Conservation (phyloP, 1,140 invertebrate genomes). For the Battus philenor region DNA sequence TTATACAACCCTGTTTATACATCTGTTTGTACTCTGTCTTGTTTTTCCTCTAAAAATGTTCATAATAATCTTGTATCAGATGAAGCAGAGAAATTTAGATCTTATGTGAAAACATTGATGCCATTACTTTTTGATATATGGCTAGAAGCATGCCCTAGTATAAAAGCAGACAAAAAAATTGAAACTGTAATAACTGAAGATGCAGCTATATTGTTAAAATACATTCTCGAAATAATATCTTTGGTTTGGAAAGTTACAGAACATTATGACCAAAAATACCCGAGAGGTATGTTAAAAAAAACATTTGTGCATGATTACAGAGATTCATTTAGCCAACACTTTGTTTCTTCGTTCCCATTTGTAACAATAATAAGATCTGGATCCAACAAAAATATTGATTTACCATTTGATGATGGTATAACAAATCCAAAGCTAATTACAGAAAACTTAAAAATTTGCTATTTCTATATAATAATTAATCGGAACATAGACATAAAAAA, state of each 20-base stretch:
- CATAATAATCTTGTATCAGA: conserved; percentile 40
- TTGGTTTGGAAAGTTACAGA: conserved; percentile 76
- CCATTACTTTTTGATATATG: conserved; percentile 85
- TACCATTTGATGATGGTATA: conserved; percentile 38
- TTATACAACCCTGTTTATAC: conserved; percentile 46
- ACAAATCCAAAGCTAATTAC: conserved; percentile 68
- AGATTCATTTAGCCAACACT: conserved; percentile 67
- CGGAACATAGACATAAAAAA: conserved; percentile 54
- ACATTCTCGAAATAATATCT: conserved; percentile 76
- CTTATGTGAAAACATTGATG: conserved; percentile 79
- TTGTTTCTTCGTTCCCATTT: conserved; percentile 77
- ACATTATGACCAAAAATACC: conserved; percentile 39
- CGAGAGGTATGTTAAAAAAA: conserved; percentile 46
- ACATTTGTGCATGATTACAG: conserved; percentile 76
- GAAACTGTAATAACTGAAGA: conserved; percentile 75
- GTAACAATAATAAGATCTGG: conserved; percentile 47
- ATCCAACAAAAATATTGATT: conserved; percentile 28
- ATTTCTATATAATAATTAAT: conserved; percentile 70
- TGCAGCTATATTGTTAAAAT: conserved; percentile 75
- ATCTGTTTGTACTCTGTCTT: conserved; percentile 41
- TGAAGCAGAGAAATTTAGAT: conserved; percentile 65
- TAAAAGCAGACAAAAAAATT: conserved; percentile 37
- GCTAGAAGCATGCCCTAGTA: conserved; percentile 80
- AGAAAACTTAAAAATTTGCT: conserved; percentile 76
- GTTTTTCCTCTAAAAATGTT: conserved; percentile 47